phyloP scores from a whole-genome alignment of 2,797 vertebrate genomes.

The Odontamblyopus lacepedii region DNA sequence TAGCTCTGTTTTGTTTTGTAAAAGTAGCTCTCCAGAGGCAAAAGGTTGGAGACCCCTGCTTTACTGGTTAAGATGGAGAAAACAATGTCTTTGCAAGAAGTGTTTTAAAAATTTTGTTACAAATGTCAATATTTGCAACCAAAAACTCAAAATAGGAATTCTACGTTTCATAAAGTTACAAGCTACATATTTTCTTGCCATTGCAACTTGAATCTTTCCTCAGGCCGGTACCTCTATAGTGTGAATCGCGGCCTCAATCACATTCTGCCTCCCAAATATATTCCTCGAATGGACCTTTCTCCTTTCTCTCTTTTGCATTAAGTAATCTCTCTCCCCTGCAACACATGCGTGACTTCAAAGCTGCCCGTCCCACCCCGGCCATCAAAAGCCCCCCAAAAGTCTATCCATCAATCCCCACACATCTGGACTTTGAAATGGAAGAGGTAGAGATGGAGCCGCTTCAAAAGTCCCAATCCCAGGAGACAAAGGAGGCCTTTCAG shows the following conservation, averaged over 20 bases:
- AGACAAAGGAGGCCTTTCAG: slow-evolving; percentile 57
- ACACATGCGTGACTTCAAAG: slow-evolving; percentile 31
- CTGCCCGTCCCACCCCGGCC: neutral
- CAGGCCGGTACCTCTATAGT: neutral
- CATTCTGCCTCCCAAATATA: slow-evolving; percentile 4
- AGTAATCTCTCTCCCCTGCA: slow-evolving; percentile 9
- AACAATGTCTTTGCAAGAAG: too few relatives aligned
- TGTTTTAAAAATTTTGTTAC: too few relatives aligned
- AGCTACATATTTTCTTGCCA: neutral
- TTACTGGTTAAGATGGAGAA: too few relatives aligned
- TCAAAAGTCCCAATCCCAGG: slow-evolving; percentile 8
- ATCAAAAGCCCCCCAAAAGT: slow-evolving; percentile 22
- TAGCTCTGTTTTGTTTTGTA: too few relatives aligned
- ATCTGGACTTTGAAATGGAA: slow-evolving; percentile 43
- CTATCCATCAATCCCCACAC: slow-evolving; percentile 27
- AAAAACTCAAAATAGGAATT: neutral
- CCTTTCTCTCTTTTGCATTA: slow-evolving; percentile 5
- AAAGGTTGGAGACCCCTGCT: too few relatives aligned
- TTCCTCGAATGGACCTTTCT: neutral
- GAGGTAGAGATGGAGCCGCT: slow-evolving; percentile 18
- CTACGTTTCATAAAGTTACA: neutral
- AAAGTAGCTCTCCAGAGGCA: too few relatives aligned
- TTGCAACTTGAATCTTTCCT: neutral
- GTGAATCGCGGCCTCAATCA: neutral
- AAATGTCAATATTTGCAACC: too few relatives aligned